Evolutionary conservation across 1,140 invertebrate genomes (phyloP), one percentile per base, ranked within the genome.

Genomic region (Camponotus pennsylvanicus): DNA sequence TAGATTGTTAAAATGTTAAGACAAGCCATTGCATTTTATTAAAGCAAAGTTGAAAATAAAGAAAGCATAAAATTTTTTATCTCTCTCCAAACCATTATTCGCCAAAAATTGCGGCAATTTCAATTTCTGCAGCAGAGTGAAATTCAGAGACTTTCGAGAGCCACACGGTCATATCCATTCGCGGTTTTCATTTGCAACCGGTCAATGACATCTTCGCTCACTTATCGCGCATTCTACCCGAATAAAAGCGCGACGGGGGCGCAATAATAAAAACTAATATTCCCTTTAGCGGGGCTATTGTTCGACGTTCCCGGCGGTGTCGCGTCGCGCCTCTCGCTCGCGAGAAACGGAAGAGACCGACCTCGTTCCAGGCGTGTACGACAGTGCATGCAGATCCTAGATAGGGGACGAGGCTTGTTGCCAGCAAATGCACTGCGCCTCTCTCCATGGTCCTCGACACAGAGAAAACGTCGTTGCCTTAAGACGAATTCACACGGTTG

Each of bases 281-380:
- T 86, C 83, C 83, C 87, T 88, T 89, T 88, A 89, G 88, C 88
- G 83, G 75, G 76, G 77, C 87, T 84, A 89, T 89, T 89, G 88
- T 89, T 89, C 78, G 87, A 80, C 49, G 75, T 76, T 71, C 77
- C 70, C 82, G 83, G 86, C 61, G 87, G 76, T 67, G 77, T 45
- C 61, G 83, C 42, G 45, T 32, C 64, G 78, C 77, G 87, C 59
- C 75, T 86, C 63, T 59, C 67, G 88, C 59, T 73, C 69, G 70
- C 37, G 78, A 80, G 67, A 80, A 80, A 55, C 78, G 78, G 37
- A 70, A 70, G 64, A 32, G 52, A 80, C 49, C 64, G 64, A 57
- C 37, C 66, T 70, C 66, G 49, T 80, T 59, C 78, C 64, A 57
- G 66, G 11, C 78, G 21, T 80, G 78, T 80, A 80, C 64, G 63